Conservation (phyloP, 2,888 invertebrate species). For the Criorhina ranunculi region DNA sequence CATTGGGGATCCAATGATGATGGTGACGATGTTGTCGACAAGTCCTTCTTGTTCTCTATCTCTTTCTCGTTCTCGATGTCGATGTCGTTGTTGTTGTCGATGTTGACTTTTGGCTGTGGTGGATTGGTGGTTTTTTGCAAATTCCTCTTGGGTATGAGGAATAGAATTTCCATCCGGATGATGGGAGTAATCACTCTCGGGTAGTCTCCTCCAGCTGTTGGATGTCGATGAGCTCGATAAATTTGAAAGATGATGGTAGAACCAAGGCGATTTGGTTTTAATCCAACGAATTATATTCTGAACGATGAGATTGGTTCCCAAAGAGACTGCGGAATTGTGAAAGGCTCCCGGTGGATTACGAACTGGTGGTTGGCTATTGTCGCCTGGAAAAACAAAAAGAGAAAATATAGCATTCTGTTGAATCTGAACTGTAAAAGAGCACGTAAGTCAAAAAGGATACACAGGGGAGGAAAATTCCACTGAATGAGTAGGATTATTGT, state of each 20-base stretch:
- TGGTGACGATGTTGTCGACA: conserved; percentile 51
- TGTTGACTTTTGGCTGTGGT: conserved; percentile 61
- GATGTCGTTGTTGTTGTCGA: conserved; percentile 33
- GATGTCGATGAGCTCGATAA: conserved; percentile 82
- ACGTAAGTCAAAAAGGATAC: not conserved
- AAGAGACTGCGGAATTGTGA: conserved; percentile 84
- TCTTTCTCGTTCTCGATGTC: conserved; percentile 16
- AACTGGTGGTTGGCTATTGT: conserved; percentile 84
- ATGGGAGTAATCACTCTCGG: conserved; percentile 34
- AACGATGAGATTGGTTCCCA: conserved; percentile 82
- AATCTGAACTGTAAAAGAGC: conserved; percentile 2
- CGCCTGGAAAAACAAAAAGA: conserved; percentile 79
- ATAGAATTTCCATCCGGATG: conserved; percentile 2
- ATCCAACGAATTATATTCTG: conserved; percentile 83
- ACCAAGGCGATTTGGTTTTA: conserved; percentile 84
- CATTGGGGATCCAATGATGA: conserved; percentile 63
- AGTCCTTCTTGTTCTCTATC: conserved; percentile 11
- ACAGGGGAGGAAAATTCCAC: conserved; percentile 27
- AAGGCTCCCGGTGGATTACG: conserved; percentile 85
- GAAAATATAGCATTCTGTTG: conserved; percentile 34
- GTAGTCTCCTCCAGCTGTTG: conserved; percentile 17
- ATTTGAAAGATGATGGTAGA: conserved; percentile 81
- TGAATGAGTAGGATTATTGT: conserved; percentile 28
- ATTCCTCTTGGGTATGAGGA: conserved; percentile 18
- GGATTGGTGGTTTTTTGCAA: conserved; percentile 49